Evolutionary conservation across 2,797 vertebrate species (phyloP).

Genomic region (Danio aesculapii): DNA sequence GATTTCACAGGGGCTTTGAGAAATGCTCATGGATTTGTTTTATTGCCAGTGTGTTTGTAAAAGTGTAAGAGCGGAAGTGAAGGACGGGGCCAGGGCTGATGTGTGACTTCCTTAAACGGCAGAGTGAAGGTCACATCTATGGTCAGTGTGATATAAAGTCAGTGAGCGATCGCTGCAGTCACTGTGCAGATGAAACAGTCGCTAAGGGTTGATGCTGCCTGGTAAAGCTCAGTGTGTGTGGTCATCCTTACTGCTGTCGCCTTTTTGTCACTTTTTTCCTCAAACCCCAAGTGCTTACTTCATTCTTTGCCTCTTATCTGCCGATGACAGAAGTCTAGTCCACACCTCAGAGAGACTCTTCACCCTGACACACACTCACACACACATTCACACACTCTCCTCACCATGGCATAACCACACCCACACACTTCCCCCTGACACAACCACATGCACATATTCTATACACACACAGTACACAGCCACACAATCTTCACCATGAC

Average conservation of each 20-base stretch:
- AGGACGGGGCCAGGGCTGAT: background rate
- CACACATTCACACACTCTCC: background rate
- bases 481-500: too few relatives aligned
- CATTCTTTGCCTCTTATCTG: constrained; percentile 43
- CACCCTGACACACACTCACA: constrained; percentile 28
- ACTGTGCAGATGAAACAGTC: constrained; percentile 37
- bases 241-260: constrained; percentile 33
- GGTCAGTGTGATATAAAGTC: constrained; percentile 38
- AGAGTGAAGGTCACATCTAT: constrained; percentile 34
- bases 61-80: background rate
- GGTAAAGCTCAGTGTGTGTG: constrained; percentile 31
- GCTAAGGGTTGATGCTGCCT: constrained; percentile 24
- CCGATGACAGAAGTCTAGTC: constrained; percentile 29
- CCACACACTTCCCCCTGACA: constrained; percentile 3
- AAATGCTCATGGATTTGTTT: too few relatives aligned
- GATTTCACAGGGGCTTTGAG: too few relatives aligned
- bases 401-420: background rate
- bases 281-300: constrained; percentile 39
- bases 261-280: constrained; percentile 25
- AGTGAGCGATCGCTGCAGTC: constrained; percentile 42
- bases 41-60: background rate
- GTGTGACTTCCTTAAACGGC: constrained; percentile 10
- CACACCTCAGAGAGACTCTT: constrained; percentile 21
- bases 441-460: too few relatives aligned
- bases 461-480: too few relatives aligned